Evolutionary conservation across 2,888 invertebrate genomes (phyloP).

Genomic region (Cheilosia impressa): DNA sequence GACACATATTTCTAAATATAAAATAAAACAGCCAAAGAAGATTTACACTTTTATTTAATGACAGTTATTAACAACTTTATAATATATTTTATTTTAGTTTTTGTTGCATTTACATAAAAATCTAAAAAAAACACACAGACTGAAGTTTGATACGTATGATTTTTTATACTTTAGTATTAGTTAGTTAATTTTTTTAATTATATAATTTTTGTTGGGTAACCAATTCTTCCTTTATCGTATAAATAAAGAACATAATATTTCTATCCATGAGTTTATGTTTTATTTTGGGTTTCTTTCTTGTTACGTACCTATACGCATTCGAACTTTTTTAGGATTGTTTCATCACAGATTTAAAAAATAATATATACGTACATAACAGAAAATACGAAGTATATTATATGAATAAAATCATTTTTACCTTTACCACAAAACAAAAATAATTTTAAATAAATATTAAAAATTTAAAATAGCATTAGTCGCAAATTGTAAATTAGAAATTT

Average conservation of each 20-base stretch:
- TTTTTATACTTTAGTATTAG: constrained; percentile 50
- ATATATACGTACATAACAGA: constrained; percentile 57
- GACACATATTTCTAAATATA: constrained; percentile 44
- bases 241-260: constrained; percentile 54
- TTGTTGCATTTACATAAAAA: constrained; percentile 42
- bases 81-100: constrained; percentile 32
- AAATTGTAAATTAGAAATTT: constrained; percentile 70
- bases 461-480: constrained; percentile 64
- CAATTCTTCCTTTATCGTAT: constrained; percentile 38
- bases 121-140: constrained; percentile 50
- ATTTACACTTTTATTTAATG: constrained; percentile 37
- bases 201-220: constrained; percentile 53
- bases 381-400: constrained; percentile 54
- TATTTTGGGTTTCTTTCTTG: constrained; percentile 38
- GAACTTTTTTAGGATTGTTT: constrained; percentile 22
- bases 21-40: constrained; percentile 66
- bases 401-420: constrained; percentile 59
- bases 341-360: constrained; percentile 28
- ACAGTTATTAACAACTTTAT: constrained; percentile 18
- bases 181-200: constrained; percentile 68
- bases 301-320: constrained; percentile 12
- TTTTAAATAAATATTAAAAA: constrained; percentile 34
- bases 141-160: constrained; percentile 68
- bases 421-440: constrained; percentile 43
- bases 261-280: constrained; percentile 54